Evolutionary conservation across 2,797 vertebrate genomes (phyloP).

Genomic region (Syncerus caffer): DNA sequence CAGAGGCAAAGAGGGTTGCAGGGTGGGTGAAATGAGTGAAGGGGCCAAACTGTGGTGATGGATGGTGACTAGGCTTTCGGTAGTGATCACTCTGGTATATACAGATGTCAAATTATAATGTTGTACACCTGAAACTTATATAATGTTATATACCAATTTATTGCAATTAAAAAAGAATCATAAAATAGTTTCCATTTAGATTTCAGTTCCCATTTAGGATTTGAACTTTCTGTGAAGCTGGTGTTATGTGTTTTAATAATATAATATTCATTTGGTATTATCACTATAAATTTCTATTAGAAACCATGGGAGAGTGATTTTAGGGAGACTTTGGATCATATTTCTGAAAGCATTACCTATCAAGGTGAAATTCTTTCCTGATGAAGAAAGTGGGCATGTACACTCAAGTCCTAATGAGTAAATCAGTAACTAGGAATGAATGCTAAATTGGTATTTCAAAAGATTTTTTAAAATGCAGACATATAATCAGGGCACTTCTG

Average conservation of each 20-base stretch:
- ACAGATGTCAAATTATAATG: background rate
- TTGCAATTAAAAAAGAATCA: background rate
- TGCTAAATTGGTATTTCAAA: background rate
- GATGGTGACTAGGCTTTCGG: background rate
- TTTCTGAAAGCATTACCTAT: conserved; percentile 27
- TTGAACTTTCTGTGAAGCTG: conserved; percentile 28
- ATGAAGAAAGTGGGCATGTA: background rate
- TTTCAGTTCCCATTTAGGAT: background rate
- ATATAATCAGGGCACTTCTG: conserved; percentile 58
- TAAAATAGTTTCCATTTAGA: background rate
- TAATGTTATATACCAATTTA: background rate
- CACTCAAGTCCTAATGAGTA: background rate
- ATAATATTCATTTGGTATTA: background rate
- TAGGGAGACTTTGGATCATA: background rate
- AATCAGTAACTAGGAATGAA: background rate
- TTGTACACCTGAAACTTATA: background rate
- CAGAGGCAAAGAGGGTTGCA: background rate
- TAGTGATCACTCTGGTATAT: background rate
- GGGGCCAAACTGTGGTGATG: background rate
- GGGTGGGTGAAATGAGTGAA: background rate
- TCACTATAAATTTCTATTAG: background rate
- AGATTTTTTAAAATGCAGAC: conserved; percentile 26
- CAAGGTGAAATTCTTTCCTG: background rate
- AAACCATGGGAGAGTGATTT: background rate
- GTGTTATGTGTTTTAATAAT: background rate